These are phyloP conservation scores for Cottus gobio DNA, from an alignment of 2,113 vertebrate genomes.

Conservation along the genomic window DNA sequence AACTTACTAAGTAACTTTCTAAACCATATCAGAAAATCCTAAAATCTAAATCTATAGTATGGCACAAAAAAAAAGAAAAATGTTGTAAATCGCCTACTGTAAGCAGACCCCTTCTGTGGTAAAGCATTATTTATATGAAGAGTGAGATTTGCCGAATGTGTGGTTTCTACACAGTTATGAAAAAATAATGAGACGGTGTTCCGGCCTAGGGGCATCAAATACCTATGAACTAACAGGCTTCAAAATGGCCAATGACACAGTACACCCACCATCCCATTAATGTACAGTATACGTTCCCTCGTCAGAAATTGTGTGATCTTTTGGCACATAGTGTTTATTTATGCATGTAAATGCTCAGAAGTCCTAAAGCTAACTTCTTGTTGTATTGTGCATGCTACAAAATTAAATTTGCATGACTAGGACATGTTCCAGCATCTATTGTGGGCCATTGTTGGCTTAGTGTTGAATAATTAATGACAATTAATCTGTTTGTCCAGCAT, in stretches of 20 bases:
- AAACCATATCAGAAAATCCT: not conserved
- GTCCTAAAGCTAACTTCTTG: not conserved
- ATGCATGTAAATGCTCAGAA: not conserved
- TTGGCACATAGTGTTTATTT: not conserved
- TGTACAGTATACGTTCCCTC: not conserved
- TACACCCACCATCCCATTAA: not conserved
- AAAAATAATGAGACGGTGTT: slow-evolving; percentile 10
- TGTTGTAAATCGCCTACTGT: no score
- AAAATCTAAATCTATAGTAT: no score
- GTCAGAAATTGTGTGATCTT: no score
- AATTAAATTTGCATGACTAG: slow-evolving; percentile 50
- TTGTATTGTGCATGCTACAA: slow-evolving; percentile 3
- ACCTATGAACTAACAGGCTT: not conserved
- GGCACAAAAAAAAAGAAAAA: no score
- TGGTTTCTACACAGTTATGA: not conserved
- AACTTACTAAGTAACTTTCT: not conserved
- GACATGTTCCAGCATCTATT: slow-evolving; percentile 37
- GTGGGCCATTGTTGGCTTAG: slow-evolving; percentile 36
- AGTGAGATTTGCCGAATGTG: not conserved
- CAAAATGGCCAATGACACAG: not conserved
- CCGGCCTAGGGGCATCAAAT: not conserved
- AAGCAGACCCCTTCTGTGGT: no score
- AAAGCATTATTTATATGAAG: not conserved
- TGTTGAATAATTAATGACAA: slow-evolving; percentile 44
- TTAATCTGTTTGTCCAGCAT: slow-evolving; percentile 26